Evolutionary conservation across 2,797 vertebrate species (phyloP).

Genomic region (Sphaeramia orbicularis): DNA sequence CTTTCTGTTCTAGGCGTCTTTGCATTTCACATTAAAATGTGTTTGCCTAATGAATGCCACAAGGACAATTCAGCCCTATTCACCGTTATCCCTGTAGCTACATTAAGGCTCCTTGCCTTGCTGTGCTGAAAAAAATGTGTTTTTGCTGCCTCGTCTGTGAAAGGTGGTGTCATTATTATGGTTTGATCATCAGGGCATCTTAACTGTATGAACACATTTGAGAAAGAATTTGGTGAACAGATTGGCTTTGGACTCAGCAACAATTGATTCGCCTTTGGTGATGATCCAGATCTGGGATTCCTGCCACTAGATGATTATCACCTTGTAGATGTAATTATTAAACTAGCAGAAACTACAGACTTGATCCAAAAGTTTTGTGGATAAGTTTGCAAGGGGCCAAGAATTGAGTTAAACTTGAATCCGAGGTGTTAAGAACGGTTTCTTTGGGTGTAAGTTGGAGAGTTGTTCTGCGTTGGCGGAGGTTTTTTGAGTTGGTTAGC

Average conservation of each 20-base stretch:
- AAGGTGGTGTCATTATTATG: slow-evolving; percentile 4
- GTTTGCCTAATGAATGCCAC: slow-evolving; percentile 25
- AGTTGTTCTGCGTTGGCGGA: slow-evolving; percentile 43
- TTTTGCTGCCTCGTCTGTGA: background rate
- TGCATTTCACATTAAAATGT: slow-evolving; percentile 4
- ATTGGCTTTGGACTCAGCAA: slow-evolving; percentile 51
- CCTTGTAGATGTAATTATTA: slow-evolving; percentile 56
- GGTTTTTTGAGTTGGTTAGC: slow-evolving; percentile 9
- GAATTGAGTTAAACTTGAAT: slow-evolving; percentile 18
- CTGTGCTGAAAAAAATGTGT: background rate
- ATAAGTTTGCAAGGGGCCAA: slow-evolving; percentile 42
- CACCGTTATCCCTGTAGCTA: background rate
- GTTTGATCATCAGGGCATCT: slow-evolving; percentile 5
- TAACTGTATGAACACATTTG: slow-evolving; percentile 11
- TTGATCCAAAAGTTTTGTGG: slow-evolving; percentile 44
- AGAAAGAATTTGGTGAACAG: slow-evolving; percentile 41
- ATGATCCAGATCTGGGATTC: slow-evolving; percentile 66
- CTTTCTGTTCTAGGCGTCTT: slow-evolving; percentile 22
- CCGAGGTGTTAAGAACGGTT: slow-evolving; percentile 52
- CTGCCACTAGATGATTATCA: slow-evolving; percentile 71
- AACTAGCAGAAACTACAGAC: slow-evolving; percentile 16
- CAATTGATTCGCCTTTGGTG: slow-evolving; percentile 52
- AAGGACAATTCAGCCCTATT: slow-evolving; percentile 2
- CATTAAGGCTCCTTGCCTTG: slow-evolving; percentile 6
- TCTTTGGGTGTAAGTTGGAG: slow-evolving; percentile 48